Evolutionary conservation across 2,113 vertebrate species (phyloP).

Genomic region (Gavia stellata): DNA sequence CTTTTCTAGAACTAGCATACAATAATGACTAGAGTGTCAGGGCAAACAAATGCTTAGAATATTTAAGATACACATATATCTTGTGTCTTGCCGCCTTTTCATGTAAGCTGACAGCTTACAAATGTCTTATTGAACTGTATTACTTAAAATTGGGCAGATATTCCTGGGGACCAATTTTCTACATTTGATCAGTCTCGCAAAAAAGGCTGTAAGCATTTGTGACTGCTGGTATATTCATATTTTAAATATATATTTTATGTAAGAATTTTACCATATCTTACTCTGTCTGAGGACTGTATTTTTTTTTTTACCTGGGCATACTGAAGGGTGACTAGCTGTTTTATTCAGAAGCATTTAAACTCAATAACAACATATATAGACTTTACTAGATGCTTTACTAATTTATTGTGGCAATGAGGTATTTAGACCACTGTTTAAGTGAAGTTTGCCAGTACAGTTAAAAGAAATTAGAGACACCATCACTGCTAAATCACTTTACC

Average conservation of each 20-base stretch:
- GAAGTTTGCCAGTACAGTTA: conserved; percentile 78
- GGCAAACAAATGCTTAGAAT: neutral
- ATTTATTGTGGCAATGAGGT: conserved; percentile 76
- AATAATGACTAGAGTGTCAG: neutral
- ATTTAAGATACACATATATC: neutral
- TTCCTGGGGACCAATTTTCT: neutral
- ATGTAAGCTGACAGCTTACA: neutral
- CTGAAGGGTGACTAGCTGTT: conserved; percentile 5
- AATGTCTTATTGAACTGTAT: neutral
- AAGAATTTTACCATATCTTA: neutral
- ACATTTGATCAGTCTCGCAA: neutral
- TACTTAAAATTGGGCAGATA: neutral
- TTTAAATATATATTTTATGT: neutral
- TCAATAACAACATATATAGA: conserved; percentile 48
- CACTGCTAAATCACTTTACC: conserved; percentile 81
- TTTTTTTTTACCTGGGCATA: neutral
- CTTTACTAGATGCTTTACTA: conserved; percentile 73
- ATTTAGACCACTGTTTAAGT: conserved; percentile 77
- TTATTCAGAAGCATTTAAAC: conserved; percentile 52
- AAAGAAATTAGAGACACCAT: conserved; percentile 85
- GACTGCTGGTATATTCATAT: neutral
- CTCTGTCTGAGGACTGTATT: neutral
- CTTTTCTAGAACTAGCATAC: neutral
- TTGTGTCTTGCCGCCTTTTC: neutral
- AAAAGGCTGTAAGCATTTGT: neutral